Conservation (phyloP, 2,888 invertebrate genomes). For the Petrolisthes manimaculis region DNA sequence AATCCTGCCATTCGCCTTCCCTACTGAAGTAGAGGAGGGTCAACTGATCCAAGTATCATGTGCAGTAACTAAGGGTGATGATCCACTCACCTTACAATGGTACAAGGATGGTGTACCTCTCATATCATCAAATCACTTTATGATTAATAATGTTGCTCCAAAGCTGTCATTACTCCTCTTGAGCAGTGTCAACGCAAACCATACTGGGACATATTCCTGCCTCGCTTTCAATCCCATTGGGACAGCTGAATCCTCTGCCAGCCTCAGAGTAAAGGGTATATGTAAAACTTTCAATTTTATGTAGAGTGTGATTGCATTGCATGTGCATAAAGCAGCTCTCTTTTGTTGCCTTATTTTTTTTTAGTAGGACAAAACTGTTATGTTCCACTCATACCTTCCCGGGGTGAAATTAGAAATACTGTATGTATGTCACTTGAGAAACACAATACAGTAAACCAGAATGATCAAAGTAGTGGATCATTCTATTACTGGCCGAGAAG, state of each 20-base stretch:
- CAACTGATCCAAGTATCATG: conserved; percentile 62
- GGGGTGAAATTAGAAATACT: no score
- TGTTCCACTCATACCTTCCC: no score
- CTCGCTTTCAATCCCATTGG: conserved; percentile 60
- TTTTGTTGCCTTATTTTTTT: no score
- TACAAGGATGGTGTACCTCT: conserved; percentile 57
- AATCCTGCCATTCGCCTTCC: conserved; percentile 60
- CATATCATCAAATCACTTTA: conserved; percentile 46
- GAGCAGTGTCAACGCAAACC: conserved; percentile 53
- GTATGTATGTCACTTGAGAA: no score
- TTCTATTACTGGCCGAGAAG: no score
- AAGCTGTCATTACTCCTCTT: conserved; percentile 51
- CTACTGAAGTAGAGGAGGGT: conserved; percentile 56
- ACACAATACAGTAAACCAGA: no score
- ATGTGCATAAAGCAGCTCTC: not conserved
- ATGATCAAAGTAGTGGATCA: no score
- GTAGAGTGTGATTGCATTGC: conserved; percentile 12
- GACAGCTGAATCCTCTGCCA: conserved; percentile 48
- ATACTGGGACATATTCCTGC: conserved; percentile 56
- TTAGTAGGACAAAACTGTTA: not conserved
- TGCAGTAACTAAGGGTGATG: conserved; percentile 59
- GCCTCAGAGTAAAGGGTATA: conserved; percentile 60
- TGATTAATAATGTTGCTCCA: conserved; percentile 61
- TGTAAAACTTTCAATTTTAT: not conserved
- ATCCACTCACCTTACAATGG: conserved; percentile 60